These are phyloP conservation scores for Eublepharis macularius DNA, from an alignment of 2,113 vertebrate species.

Conservation along the genomic window DNA sequence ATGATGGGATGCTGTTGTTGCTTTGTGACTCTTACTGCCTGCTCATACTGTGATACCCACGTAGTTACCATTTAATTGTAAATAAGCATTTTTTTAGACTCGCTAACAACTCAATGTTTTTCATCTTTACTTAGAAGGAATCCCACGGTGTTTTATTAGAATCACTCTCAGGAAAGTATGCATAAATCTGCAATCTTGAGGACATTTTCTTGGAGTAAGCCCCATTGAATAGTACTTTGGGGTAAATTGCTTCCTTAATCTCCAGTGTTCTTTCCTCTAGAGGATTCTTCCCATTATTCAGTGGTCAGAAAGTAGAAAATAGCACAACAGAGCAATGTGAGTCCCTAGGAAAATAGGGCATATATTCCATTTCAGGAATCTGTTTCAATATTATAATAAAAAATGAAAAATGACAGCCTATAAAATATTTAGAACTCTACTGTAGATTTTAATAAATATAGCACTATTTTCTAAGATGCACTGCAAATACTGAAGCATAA, in stretches of 20 bases:
- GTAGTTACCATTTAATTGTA: not conserved
- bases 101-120: not conserved
- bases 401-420: not conserved
- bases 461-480: conserved; percentile 1
- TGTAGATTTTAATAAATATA: conserved; percentile 19
- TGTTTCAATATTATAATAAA: not conserved
- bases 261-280: no score
- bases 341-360: not conserved
- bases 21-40: not conserved
- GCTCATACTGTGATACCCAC: not conserved
- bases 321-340: not conserved
- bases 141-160: no score
- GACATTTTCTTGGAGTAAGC: no score
- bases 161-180: no score
- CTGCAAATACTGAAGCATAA: conserved; percentile 25
- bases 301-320: not conserved
- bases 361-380: not conserved
- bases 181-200: no score
- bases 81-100: not conserved
- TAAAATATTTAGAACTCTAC: conserved; percentile 6
- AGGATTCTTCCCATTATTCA: not conserved
- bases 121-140: no score
- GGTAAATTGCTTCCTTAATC: no score
- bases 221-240: no score
- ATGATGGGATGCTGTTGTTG: not conserved